These are phyloP conservation scores for Gila orcuttii DNA, from an alignment of 2,113 vertebrate genomes.

Conservation along the genomic window DNA sequence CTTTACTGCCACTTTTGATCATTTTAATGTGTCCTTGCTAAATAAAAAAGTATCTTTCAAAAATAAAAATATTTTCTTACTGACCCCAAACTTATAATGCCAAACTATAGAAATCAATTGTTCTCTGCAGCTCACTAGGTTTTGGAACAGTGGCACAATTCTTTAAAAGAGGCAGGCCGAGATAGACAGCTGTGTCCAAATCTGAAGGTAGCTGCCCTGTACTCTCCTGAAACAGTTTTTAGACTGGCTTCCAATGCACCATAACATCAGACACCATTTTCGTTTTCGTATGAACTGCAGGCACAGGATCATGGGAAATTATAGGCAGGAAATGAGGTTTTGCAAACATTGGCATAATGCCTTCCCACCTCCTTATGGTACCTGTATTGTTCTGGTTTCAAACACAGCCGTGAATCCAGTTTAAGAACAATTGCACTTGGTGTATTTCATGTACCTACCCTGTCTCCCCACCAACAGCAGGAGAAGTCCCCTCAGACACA, in stretches of 20 bases:
- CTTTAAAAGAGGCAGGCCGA: not conserved
- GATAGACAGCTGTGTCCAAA: not conserved
- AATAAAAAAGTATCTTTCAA: too few species aligned
- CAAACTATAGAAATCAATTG: not conserved
- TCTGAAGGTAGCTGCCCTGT: not conserved
- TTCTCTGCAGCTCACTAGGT: not conserved
- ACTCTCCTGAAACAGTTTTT: not conserved
- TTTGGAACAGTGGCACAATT: not conserved
- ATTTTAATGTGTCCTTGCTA: too few species aligned
- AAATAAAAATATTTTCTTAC: too few species aligned
- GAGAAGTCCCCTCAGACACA: conserved; percentile 47
- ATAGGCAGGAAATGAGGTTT: not conserved
- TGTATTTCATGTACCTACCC: conserved; percentile 53
- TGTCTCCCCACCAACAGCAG: conserved; percentile 57
- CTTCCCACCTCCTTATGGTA: not conserved
- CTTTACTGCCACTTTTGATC: not conserved
- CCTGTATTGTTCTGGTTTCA: not conserved
- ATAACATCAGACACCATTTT: not conserved
- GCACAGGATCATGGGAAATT: not conserved
- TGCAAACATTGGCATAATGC: too few species aligned
- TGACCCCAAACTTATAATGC: not conserved
- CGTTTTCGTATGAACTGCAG: not conserved
- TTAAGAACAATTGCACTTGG: not conserved
- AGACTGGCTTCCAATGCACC: not conserved
- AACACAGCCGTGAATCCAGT: not conserved